Base-by-base conservation (phyloP, 2,113 vertebrate genomes). In the Brienomyrus brachyistius region DNA sequence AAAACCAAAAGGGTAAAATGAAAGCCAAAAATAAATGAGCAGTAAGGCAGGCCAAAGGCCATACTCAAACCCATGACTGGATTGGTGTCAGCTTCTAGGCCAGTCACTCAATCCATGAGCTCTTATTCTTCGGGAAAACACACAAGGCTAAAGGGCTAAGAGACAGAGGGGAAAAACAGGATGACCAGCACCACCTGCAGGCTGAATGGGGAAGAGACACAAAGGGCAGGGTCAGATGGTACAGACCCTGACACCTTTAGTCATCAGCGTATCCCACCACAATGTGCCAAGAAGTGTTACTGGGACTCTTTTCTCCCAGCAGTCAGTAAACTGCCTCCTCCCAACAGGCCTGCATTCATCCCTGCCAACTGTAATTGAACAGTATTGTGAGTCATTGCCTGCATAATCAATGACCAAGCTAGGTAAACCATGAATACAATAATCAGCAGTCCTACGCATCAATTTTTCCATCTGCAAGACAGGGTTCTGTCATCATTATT, bases 371-470 rank as follows among this genome's bases (percentile, higher is more conserved):
- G 74, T 80, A 80, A 80, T 19, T 80, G 74, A 15, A 43, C 74
- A 80, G 74, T 19, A 80, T 80, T 80, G 4, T 80, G 35, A 80
- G 35, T 15, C 74, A 80, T 35, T 43, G 74, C 74, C 74, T 80
- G 74, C 74, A 80, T 80, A 80, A 80, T 80, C 74, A 80, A 80
- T 80, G 35, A 15, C 74, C 74, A 80, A n/a, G 31, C 74, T 80
- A 80, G 74, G 74, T 80, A 80, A 80, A 43, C 74, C 74, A 80
- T 80, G 35, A 35, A 43, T 80, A 43, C 74, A 80, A 80, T 80
- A 80, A 80, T 80, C 74, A 40, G 31, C 74, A 80, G 74, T 43
- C 74, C 74, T 40, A 40, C 5, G 4, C 35, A 77, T 77, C 35
- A 40, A 80, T 70, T 80, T 43, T 35, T 80, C 74, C 35, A 80